A percentile compares a stretch with the other conserved stretches of the same genome.
Conservation (phyloP, 2,797 vertebrate species). For the Melopsittacus undulatus region DNA sequence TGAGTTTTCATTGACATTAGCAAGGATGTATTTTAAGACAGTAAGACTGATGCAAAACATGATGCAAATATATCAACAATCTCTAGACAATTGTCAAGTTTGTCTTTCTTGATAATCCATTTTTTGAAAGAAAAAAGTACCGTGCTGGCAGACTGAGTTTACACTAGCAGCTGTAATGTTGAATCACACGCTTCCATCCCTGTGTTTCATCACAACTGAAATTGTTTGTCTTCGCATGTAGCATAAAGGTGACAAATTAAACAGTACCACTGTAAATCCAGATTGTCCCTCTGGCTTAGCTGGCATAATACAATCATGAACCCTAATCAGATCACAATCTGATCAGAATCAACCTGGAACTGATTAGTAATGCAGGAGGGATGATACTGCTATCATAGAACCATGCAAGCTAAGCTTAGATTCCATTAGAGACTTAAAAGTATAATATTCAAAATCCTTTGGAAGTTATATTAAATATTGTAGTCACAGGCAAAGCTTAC, state of each 20-base stretch:
- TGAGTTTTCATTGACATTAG: neutral
- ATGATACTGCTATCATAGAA: neutral
- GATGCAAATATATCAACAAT: neutral
- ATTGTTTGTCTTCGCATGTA: neutral
- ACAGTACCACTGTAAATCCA: neutral
- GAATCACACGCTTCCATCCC: neutral
- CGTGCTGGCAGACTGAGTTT: neutral
- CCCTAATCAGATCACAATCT: neutral
- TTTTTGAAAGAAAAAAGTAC: neutral
- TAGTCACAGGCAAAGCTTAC: neutral
- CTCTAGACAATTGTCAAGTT: neutral
- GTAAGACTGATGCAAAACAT: neutral
- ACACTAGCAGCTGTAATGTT: neutral
- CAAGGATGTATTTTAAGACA: neutral
- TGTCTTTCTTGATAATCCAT: neutral
- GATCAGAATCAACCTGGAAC: neutral
- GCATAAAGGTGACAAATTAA: neutral
- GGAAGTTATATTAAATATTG: neutral
- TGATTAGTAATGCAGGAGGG: neutral
- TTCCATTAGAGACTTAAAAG: neutral
- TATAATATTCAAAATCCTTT: neutral
- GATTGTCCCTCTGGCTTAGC: neutral
- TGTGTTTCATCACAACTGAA: neutral
- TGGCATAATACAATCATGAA: neutral
- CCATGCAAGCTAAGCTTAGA: neutral